These are phyloP conservation scores for Lathronympha strigana DNA, from an alignment of 2,888 invertebrate species.

Conservation along the genomic window DNA sequence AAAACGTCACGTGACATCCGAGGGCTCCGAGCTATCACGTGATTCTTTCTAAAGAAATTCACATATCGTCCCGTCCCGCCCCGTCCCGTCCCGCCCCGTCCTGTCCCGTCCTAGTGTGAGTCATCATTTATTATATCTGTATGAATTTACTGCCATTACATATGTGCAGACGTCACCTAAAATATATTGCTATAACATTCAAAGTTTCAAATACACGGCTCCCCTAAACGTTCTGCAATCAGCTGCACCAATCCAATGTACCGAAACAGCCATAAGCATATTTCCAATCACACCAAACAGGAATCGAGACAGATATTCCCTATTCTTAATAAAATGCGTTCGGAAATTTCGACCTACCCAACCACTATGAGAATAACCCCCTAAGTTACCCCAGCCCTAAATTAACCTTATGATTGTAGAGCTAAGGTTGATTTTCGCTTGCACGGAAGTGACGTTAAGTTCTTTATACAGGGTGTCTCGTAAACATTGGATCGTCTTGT, in stretches of 20 bases:
- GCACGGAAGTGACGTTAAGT: constrained; percentile 36
- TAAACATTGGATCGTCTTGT: constrained; percentile 66
- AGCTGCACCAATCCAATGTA: constrained; percentile 68
- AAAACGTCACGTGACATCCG: no score
- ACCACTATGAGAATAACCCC: constrained; percentile 44
- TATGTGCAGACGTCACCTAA: no score
- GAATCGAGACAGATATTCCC: constrained; percentile 68
- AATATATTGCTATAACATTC: neutral
- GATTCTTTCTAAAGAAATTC: no score
- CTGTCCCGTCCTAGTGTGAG: no score
- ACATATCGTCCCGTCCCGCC: no score
- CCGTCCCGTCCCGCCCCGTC: no score
- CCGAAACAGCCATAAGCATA: constrained; percentile 73
- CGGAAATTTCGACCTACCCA: constrained; percentile 59
- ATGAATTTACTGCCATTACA: no score
- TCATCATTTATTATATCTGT: no score
- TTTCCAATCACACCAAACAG: constrained; percentile 78
- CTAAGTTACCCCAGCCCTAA: constrained; percentile 20
- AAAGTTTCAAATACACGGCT: constrained; percentile 22
- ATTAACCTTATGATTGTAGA: rapidly evolving
- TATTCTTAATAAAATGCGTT: constrained; percentile 80
- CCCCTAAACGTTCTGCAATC: constrained; percentile 62
- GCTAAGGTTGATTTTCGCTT: constrained; percentile 46
- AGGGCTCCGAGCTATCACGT: no score
- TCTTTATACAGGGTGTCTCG: constrained; percentile 45